Evolutionary conservation across 2,888 invertebrate species (phyloP).

Genomic region (Allacma fusca): DNA sequence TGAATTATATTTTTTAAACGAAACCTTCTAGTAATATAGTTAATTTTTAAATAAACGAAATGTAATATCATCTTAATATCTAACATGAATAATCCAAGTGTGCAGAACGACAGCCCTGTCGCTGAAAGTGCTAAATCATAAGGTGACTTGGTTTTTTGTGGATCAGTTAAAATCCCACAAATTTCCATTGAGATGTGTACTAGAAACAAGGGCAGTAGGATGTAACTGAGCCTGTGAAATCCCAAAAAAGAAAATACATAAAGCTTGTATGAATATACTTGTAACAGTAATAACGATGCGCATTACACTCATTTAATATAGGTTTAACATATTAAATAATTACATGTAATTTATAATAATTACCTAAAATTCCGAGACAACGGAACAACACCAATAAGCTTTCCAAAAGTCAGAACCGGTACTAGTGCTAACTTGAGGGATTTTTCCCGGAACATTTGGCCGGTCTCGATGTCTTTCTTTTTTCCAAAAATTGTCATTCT

Average conservation of each 20-base stretch:
- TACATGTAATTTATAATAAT: no score
- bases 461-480: background rate
- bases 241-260: no score
- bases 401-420: background rate
- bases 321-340: no score
- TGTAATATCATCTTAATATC: background rate
- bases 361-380: background rate
- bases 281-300: background rate
- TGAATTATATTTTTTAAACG: background rate
- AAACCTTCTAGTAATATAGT: no score
- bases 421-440: background rate
- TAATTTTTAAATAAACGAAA: no score
- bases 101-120: background rate
- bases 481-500: no score
- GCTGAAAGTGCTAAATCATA: background rate
- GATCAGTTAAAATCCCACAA: background rate
- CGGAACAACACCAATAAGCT: background rate
- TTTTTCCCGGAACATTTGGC: background rate
- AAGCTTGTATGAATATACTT: background rate
- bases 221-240: background rate
- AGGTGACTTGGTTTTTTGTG: background rate
- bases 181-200: background rate
- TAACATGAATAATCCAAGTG: background rate
- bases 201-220: background rate
- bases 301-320: no score